Evolutionary conservation across 2,797 vertebrate species (phyloP).

Genomic region (Aldrovandia affinis): DNA sequence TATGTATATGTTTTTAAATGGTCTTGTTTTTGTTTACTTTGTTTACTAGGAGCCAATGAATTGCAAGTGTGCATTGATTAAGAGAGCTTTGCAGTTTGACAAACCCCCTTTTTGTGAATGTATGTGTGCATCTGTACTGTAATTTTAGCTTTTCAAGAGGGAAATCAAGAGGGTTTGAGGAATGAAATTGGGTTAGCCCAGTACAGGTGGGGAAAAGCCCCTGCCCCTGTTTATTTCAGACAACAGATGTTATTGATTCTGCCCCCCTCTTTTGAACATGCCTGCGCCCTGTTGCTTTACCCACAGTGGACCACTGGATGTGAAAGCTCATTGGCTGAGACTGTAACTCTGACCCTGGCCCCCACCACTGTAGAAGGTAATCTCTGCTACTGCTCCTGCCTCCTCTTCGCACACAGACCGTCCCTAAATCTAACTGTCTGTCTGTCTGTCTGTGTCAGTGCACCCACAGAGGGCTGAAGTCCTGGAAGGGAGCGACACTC

Average conservation of each 20-base stretch:
- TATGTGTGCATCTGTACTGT: no score
- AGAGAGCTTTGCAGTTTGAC: no score
- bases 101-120: no score
- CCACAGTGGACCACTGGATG: constrained; percentile 76
- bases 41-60: no score
- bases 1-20: no score
- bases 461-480: constrained; percentile 37
- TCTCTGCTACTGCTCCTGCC: not conserved
- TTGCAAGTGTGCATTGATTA: no score
- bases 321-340: constrained; percentile 65
- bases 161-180: no score
- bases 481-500: constrained; percentile 51
- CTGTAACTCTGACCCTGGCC: constrained; percentile 77
- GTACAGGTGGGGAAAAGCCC: not conserved
- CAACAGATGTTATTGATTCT: not conserved
- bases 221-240: no score
- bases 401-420: not conserved
- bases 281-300: constrained; percentile 47
- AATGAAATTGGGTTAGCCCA: not conserved
- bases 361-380: constrained; percentile 72
- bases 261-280: not conserved
- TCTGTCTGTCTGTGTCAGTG: constrained; percentile 25
- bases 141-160: no score
- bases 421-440: no score
- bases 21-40: no score